Evolutionary conservation across 2,888 invertebrate genomes (phyloP).

Genomic region (Barypeithes pellucidus): DNA sequence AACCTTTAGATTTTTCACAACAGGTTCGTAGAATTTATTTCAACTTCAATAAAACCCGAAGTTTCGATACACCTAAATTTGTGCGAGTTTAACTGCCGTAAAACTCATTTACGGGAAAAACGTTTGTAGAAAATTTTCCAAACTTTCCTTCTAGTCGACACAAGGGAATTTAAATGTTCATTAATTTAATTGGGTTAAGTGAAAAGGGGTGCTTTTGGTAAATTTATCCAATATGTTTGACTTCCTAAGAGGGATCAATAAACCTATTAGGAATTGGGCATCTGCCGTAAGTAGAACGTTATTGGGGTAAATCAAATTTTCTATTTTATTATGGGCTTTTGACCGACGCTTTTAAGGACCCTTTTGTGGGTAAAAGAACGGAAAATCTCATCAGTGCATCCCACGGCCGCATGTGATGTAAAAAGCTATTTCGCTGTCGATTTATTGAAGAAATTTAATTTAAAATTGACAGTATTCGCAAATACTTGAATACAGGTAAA

Average conservation of each 20-base stretch:
- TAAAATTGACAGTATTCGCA: not conserved
- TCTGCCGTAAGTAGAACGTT: conserved; percentile 18
- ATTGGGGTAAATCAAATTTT: conserved; percentile 29
- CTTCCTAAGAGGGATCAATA: conserved; percentile 25
- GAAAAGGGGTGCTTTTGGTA: conserved; percentile 56
- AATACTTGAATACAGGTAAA: too few relatives aligned
- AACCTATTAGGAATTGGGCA: conserved; percentile 27
- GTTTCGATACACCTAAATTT: conserved; percentile 19
- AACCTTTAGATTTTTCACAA: conserved; percentile 5
- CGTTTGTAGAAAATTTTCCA: conserved; percentile 23
- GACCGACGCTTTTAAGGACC: conserved; percentile 13
- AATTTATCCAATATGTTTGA: conserved; percentile 21
- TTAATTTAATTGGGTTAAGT: conserved; percentile 67
- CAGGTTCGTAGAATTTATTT: conserved; percentile 14
- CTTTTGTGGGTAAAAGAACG: conserved; percentile 31
- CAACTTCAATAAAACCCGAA: conserved; percentile 10
- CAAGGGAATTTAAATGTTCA: conserved; percentile 63
- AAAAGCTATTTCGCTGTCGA: conserved; percentile 19
- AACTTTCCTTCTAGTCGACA: conserved; percentile 17
- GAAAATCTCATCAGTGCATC: conserved; percentile 44
- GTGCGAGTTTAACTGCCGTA: conserved; percentile 20
- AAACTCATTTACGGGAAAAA: conserved; percentile 30
- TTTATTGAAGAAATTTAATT: conserved; percentile 3
- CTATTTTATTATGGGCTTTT: conserved; percentile 16
- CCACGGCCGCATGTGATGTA: conserved; percentile 29